Evolutionary conservation across 1,140 invertebrate species (phyloP).

Genomic region (Globodera ellingtonae): DNA sequence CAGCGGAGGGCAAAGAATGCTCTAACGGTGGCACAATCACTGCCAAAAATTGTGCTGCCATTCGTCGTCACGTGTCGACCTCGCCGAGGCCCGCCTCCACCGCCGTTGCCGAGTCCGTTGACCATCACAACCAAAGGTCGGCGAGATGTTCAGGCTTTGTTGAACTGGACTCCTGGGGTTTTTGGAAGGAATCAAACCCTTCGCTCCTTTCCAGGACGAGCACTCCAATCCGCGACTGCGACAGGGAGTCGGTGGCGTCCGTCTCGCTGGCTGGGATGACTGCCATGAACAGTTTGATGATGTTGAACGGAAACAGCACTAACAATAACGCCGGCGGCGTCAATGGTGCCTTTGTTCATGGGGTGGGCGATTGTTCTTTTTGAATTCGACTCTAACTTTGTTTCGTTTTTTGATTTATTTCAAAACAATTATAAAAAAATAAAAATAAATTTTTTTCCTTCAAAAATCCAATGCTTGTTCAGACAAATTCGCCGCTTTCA

Average conservation of each 20-base stretch:
- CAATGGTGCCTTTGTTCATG: background rate
- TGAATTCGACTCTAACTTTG: background rate
- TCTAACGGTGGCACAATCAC: too few relatives aligned
- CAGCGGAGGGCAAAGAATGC: background rate
- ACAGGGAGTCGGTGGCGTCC: background rate
- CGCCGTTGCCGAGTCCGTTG: too few relatives aligned
- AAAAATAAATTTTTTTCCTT: too few relatives aligned
- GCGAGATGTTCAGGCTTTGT: background rate
- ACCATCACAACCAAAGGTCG: background rate
- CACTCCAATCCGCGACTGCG: background rate
- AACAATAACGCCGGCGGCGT: background rate
- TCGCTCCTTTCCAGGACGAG: background rate
- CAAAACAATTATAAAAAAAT: too few relatives aligned
- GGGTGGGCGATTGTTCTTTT: too few relatives aligned
- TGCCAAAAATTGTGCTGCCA: background rate
- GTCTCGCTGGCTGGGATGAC: background rate
- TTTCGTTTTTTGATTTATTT: background rate
- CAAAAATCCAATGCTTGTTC: too few relatives aligned
- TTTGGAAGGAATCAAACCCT: too few relatives aligned
- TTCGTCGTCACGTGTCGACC: background rate
- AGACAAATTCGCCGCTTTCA: background rate
- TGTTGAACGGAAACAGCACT: background rate
- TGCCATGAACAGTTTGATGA: background rate
- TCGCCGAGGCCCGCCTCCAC: background rate
- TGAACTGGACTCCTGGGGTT: too few relatives aligned